A percentile compares a stretch with the other conserved stretches of the same genome.
Conservation (phyloP, 2,797 vertebrate genomes). For the Aphelocoma californica region DNA sequence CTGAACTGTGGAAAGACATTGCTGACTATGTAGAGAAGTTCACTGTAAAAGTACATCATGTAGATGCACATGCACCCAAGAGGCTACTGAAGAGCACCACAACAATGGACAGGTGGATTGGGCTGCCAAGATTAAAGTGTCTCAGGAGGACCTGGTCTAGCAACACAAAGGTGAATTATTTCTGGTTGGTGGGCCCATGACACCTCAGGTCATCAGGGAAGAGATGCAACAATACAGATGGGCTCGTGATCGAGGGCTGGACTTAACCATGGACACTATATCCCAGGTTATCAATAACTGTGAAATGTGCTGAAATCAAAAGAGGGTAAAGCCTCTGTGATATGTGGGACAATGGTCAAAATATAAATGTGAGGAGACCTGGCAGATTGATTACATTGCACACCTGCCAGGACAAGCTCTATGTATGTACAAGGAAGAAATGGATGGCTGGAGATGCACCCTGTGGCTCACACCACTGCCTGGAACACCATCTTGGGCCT, state of each 20-base stretch:
- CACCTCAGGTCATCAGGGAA: background rate
- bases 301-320: background rate
- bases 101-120: background rate
- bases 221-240: background rate
- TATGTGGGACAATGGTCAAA: background rate
- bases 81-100: background rate
- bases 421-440: no score
- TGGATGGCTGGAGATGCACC: background rate
- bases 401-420: background rate
- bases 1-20: background rate
- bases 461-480: background rate
- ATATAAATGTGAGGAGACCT: background rate
- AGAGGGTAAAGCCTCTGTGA: background rate
- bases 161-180: background rate
- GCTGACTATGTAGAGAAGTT: background rate
- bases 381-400: background rate
- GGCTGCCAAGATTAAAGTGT: background rate
- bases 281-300: background rate
- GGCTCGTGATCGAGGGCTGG: rapidly evolving
- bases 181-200: background rate
- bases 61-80: background rate
- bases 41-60: background rate
- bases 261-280: background rate
- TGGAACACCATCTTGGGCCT: background rate
- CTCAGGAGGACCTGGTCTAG: background rate